Conservation (phyloP, 1,140 invertebrate genomes). For the Psilanteris sp. region DNA sequence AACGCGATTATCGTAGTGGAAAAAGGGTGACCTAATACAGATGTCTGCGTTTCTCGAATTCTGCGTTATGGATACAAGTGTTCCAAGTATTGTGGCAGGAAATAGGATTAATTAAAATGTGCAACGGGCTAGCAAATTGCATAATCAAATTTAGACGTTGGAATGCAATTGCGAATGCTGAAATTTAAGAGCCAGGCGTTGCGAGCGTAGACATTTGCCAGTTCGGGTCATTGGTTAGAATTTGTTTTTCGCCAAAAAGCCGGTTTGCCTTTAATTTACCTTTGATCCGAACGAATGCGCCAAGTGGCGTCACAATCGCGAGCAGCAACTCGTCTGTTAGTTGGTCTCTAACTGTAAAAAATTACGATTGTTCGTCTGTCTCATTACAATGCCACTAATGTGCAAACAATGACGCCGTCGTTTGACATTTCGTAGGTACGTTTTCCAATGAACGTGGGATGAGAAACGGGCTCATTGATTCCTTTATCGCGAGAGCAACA, state of each 20-base stretch:
- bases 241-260: no score
- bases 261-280: no score
- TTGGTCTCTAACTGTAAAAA: background rate
- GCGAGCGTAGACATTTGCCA: no score
- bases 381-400: slow-evolving; percentile 42
- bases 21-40: slow-evolving; percentile 50
- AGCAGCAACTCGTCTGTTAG: slow-evolving; percentile 11
- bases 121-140: no score
- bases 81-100: slow-evolving; percentile 1
- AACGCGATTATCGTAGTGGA: slow-evolving; percentile 33
- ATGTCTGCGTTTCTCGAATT: slow-evolving; percentile 34
- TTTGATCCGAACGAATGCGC: no score
- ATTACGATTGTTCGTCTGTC: slow-evolving; percentile 2
- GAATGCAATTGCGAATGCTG: no score
- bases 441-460: slow-evolving; percentile 65
- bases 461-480: slow-evolving; percentile 64
- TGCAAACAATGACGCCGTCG: slow-evolving; percentile 55
- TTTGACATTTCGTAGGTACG: slow-evolving; percentile 57
- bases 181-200: no score
- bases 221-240: no score
- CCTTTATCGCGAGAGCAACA: slow-evolving; percentile 57
- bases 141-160: no score
- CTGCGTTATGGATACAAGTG: slow-evolving; percentile 8
- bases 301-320: no score
- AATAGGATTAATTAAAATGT: background rate